These are phyloP conservation scores for Cyprinodon diabolis DNA, from an alignment of 2,797 vertebrate genomes.

Conservation along the genomic window DNA sequence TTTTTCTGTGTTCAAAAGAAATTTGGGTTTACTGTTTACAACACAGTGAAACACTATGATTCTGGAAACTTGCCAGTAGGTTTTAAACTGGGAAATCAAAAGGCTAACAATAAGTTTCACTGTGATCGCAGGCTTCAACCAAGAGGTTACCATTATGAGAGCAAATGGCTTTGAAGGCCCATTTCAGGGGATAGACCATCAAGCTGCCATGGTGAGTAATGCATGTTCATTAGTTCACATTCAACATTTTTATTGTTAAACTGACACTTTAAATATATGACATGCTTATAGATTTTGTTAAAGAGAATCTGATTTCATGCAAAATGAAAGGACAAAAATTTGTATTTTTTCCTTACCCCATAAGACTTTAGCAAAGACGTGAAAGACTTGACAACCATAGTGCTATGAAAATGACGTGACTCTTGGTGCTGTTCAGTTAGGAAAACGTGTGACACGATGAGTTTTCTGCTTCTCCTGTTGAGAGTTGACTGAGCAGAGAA, in stretches of 20 bases:
- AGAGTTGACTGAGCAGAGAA: not conserved
- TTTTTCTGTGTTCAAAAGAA: too few relatives aligned
- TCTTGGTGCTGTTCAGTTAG: constrained; percentile 1
- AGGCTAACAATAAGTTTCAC: constrained; percentile 20
- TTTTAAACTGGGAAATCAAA: constrained; percentile 6
- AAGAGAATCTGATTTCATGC: not conserved
- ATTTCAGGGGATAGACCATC: constrained; percentile 39
- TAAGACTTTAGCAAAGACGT: not conserved
- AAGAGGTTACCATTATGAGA: constrained; percentile 52
- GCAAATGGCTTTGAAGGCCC: constrained; percentile 57
- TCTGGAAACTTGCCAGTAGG: constrained; percentile 2
- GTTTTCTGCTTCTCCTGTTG: not conserved
- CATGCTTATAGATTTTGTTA: not conserved
- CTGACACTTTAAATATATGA: not conserved
- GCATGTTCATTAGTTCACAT: not conserved
- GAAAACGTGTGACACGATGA: constrained; percentile 3
- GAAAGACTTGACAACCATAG: not conserved
- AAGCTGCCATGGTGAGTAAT: constrained; percentile 68
- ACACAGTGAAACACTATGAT: not conserved
- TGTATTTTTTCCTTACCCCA: not conserved
- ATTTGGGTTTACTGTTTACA: not conserved
- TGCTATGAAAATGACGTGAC: not conserved
- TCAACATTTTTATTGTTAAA: not conserved
- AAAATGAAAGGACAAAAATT: not conserved
- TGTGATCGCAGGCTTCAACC: constrained; percentile 49